These are phyloP conservation scores for Drosophila simulans DNA, from an alignment of 1,140 invertebrate genomes.

Conservation along the genomic window DNA sequence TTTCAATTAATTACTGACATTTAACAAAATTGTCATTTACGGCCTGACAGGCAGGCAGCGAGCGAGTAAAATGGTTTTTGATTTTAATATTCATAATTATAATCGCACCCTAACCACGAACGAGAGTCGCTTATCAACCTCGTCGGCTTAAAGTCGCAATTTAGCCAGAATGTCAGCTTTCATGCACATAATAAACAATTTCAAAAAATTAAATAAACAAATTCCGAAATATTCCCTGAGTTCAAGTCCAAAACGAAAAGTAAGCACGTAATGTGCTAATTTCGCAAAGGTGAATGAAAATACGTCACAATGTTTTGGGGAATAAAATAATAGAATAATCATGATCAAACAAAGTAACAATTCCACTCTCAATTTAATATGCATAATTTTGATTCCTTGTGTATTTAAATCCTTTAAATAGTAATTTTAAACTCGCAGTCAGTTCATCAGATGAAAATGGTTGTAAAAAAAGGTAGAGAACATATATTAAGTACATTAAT, in stretches of 20 bases:
- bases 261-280: conserved; percentile 1
- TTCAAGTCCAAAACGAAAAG: not conserved
- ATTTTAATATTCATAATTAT: conserved; percentile 62
- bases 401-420: no score
- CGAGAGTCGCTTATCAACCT: not conserved
- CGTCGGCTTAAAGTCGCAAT: not conserved
- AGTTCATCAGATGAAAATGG: no score
- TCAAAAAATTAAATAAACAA: not conserved
- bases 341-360: not conserved
- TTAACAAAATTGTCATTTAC: conserved; percentile 72
- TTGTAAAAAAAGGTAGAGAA: not conserved
- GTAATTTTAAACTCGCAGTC: no score
- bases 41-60: conserved; percentile 46
- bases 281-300: not conserved
- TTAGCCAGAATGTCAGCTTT: not conserved
- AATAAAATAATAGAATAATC: not conserved
- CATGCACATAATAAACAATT: not conserved
- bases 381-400: no score
- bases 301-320: no score
- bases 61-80: conserved; percentile 44
- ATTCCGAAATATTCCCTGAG: not conserved
- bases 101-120: conserved; percentile 25
- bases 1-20: conserved; percentile 72
- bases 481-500: not conserved
- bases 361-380: no score